Conservation (phyloP, 2,113 vertebrate genomes). For the Myocastor coypus region DNA sequence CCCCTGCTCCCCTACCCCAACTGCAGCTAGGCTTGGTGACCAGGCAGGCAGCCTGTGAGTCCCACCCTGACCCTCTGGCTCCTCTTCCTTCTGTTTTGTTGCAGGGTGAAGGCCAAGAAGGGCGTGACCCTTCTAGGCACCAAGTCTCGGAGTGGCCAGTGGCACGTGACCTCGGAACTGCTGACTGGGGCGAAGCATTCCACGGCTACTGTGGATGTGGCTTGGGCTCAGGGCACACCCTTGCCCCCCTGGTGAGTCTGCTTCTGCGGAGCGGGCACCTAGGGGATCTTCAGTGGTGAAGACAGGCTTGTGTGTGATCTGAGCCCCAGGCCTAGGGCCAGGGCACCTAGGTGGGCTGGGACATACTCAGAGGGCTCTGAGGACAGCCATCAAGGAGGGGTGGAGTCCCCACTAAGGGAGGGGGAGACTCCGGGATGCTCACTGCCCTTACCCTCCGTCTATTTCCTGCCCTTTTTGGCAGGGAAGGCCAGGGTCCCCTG, state of each 20-base stretch:
- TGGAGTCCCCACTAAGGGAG: neutral
- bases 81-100: constrained; percentile 48
- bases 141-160: constrained; percentile 92
- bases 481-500: constrained; percentile 89
- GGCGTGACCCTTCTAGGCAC: constrained; percentile 96
- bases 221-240: constrained; percentile 88
- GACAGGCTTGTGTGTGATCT: neutral
- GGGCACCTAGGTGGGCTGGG: neutral
- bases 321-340: neutral
- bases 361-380: neutral
- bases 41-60: neutral
- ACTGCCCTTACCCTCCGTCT: neutral
- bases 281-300: neutral
- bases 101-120: constrained; percentile 99
- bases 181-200: constrained; percentile 97
- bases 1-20: neutral
- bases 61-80: constrained; percentile 41
- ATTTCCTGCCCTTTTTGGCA: constrained; percentile 69
- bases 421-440: neutral
- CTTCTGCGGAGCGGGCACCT: neutral
- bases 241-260: constrained; percentile 67
- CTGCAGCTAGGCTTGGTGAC: neutral
- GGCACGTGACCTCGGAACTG: constrained; percentile 95
- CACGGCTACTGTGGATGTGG: constrained; percentile 94
- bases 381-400: accelerated